Conservation (phyloP, 2,888 invertebrate genomes). For the Balanococcus diminutus region DNA sequence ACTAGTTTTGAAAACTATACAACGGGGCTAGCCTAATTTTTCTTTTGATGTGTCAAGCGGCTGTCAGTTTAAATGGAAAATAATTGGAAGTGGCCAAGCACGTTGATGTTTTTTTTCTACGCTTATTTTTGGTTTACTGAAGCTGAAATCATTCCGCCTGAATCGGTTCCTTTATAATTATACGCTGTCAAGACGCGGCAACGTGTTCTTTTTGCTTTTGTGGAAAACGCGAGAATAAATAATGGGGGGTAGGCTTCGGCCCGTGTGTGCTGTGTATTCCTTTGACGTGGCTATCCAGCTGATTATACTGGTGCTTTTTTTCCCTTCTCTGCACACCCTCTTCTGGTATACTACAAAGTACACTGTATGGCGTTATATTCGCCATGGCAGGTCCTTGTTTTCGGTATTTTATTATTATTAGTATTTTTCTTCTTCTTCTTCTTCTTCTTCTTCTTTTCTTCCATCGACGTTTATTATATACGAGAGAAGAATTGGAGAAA, state of each 20-base stretch:
- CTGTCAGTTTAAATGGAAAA: conserved; percentile 54
- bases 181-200: conserved; percentile 53
- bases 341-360: conserved; percentile 4
- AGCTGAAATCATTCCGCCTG: conserved; percentile 53
- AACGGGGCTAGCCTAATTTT: conserved; percentile 50
- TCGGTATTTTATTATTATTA: background rate
- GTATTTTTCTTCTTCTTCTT: background rate
- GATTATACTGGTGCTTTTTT: conserved; percentile 38
- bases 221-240: conserved; percentile 48
- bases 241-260: conserved; percentile 36
- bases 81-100: conserved; percentile 55
- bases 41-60: conserved; percentile 54
- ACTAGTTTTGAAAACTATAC: conserved; percentile 54
- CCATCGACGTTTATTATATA: conserved; percentile 7
- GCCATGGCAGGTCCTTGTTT: conserved; percentile 38
- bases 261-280: background rate
- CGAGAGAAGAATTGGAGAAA: background rate
- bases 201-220: conserved; percentile 49
- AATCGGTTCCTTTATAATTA: conserved; percentile 54
- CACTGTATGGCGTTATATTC: conserved; percentile 38
- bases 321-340: background rate
- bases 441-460: background rate
- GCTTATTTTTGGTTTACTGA: conserved; percentile 47
- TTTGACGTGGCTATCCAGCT: conserved; percentile 43
- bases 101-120: conserved; percentile 50